Evolutionary conservation across 2,797 vertebrate species (phyloP), one percentile per base, ranked within the genome.

Genomic region (Mycteria americana): DNA sequence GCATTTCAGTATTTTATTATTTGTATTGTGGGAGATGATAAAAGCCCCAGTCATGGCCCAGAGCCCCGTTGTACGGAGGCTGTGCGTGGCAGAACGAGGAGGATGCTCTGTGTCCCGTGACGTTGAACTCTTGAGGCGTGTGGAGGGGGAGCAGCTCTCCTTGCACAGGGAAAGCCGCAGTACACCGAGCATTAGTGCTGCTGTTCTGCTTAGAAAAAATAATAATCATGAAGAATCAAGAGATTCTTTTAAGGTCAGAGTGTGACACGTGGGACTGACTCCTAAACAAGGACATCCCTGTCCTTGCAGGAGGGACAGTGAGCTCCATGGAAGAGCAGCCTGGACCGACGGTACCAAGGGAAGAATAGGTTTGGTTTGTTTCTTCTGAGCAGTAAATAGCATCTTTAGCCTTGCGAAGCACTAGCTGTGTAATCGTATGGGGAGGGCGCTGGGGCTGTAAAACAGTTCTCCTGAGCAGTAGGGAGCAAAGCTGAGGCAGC

Each of bases 91-190:
- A 73, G 51, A 37, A 7, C 14, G 11, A 77, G 50, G 60, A 28
- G 25, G 30, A 10, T 11, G 28, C n/a, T 80, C 28, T 16, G 0
- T 5, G 8, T 30, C 50, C 46, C 14, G 3, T 5, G 8, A 15
- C 11, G 3, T 0, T 4, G 53, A 37, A 19, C 7, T 67, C 24
- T 5, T 5, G 25, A 27, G 39, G 50, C 2, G 1, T 4, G 28
- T 18, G 79, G 67, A 41, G 21, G 8, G 11, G 16, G 6, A 82
- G 27, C 76, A 53, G 72, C 59, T 27, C 54, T 79, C 53, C 62
- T 5, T 33, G 46, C 31, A 28, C 41, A 8, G 28, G 54, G 68
- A 4, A 64, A 45, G 24, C 22, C 1, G 1, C 54, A 25, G 53
- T 9, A 3, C 7, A 5, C 3, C 0, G 1, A 33, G n/a, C 2